Base-by-base conservation (phyloP, 2,888 invertebrate species). In the Rambutsinella grinnellia region DNA sequence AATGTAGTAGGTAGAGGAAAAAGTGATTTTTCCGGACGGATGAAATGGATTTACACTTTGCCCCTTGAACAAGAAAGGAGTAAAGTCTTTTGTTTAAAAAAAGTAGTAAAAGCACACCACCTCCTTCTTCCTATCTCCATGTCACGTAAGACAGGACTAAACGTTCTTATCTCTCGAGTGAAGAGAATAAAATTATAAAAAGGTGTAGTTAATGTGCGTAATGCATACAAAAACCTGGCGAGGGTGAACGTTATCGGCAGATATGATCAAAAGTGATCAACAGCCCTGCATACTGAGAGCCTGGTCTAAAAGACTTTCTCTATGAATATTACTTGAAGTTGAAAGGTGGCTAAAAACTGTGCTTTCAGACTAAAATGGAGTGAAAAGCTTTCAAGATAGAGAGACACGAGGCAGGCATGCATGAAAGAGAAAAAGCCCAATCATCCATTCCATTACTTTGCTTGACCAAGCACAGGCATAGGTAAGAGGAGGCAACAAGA, bases 361-460 rank as follows among this genome's bases (percentile, higher is more conserved):
- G n/a, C n/a, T n/a, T n/a, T n/a, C 36, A 36, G 6, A 36, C 13
- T 36, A 36, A n/a, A n/a, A n/a, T n/a, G n/a, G 36, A 36, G 36
- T 8, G 36, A 36, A 36, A 36, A 36, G 6, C 36, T 36, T 36
- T 36, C 36, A 36, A 36, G 36, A 36, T 36, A 36, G 36, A 36
- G 36, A 13, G 36, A 19, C 10, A 49, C 3, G n/a, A 49, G 51
- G 51, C 17, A 49, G 62, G 47, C 47, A 57, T 56, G 70, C 47
- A 51, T 36, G 53, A 61, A 60, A 47, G 24, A 60, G 46, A 62
- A 68, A 57, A 56, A 71, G 63, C 54, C 71, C 46, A 71, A 71
- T 71, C 71, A 63, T 71, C 71, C 71, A 71, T 71, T 58, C 71
- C 71, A 71, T 71, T 71, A 65, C 57, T 71, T 54, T 56, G 63